Conservation (phyloP, 2,113 vertebrate species). For the Actenoides hombroni region DNA sequence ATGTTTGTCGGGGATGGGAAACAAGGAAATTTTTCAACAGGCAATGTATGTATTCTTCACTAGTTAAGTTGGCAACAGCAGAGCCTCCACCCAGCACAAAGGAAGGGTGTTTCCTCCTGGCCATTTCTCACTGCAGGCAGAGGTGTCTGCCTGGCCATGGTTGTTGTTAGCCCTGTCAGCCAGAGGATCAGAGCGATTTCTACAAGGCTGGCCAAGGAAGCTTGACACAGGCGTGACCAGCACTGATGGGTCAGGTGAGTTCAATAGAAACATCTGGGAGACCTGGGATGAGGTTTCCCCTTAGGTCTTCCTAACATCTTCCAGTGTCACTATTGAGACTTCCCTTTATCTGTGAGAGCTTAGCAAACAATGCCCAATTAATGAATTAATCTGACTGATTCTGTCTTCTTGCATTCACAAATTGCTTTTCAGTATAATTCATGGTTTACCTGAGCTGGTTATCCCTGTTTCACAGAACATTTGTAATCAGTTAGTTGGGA, state of each 20-base stretch:
- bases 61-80: background rate
- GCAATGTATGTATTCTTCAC: background rate
- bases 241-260: background rate
- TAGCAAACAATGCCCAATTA: background rate
- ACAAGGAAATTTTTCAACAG: background rate
- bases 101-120: background rate
- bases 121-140: background rate
- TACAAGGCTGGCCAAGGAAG: background rate
- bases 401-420: background rate
- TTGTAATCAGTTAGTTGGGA: background rate
- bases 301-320: background rate
- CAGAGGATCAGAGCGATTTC: background rate
- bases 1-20: background rate
- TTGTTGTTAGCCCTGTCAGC: background rate
- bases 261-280: background rate
- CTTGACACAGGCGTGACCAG: background rate
- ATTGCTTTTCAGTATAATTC: background rate
- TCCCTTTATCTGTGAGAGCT: background rate
- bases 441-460: background rate
- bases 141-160: background rate
- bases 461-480: background rate
- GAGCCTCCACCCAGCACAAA: background rate
- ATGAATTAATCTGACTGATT: slow-evolving; percentile 8
- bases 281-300: background rate
- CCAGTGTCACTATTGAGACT: background rate